phyloP scores from a whole-genome alignment of 1,140 invertebrate species.

The Neodiprion virginianus region DNA sequence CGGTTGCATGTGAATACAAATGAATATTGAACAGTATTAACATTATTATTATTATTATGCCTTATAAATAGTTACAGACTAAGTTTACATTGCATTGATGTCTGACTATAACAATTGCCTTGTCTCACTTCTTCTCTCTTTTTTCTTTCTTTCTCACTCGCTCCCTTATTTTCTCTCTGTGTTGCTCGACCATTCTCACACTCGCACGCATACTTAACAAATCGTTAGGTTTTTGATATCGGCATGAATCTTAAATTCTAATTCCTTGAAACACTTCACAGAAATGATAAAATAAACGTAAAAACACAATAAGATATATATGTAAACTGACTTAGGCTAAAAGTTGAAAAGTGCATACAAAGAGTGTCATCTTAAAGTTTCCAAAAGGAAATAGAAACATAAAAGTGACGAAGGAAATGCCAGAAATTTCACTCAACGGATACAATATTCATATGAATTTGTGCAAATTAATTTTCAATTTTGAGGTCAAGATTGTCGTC shows the following conservation, averaged over 20 bases:
- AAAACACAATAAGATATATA: neutral
- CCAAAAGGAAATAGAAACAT: no score
- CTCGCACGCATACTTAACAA: conserved; percentile 18
- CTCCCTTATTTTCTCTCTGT: conserved; percentile 5
- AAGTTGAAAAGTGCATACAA: no score
- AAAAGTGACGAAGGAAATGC: no score
- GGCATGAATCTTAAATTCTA: conserved; percentile 15
- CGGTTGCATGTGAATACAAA: conserved; percentile 25
- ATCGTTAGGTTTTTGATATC: conserved; percentile 29
- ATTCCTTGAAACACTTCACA: neutral
- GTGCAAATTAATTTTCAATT: no score
- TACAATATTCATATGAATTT: no score
- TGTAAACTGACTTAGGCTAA: neutral
- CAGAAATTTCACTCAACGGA: no score
- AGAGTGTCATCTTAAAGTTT: no score
- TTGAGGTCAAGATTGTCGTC: no score
- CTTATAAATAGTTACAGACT: conserved; percentile 48
- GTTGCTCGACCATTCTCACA: conserved; percentile 15
- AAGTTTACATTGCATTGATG: conserved; percentile 50
- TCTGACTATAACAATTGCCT: conserved; percentile 49
- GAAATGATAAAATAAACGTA: neutral
- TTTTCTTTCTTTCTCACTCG: conserved; percentile 19
- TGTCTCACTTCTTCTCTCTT: conserved; percentile 27
- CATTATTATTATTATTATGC: conserved; percentile 11
- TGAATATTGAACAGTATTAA: conserved; percentile 22